These are phyloP conservation scores for Karalla daura DNA, from an alignment of 2,797 vertebrate genomes.

Conservation along the genomic window DNA sequence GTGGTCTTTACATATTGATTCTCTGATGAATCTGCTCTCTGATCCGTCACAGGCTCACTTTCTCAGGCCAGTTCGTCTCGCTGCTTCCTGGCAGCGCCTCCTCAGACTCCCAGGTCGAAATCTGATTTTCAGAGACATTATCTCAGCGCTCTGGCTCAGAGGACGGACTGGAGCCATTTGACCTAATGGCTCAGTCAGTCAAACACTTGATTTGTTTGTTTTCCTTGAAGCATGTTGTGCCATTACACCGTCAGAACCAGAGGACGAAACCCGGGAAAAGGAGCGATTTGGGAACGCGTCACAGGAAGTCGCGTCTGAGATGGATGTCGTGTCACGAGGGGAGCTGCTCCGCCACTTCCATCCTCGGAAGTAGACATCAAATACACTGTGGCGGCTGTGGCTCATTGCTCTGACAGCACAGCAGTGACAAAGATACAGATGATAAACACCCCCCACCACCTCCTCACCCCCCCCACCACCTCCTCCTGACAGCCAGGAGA, in stretches of 20 bases:
- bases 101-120: neutral
- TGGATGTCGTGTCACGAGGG: constrained; percentile 55
- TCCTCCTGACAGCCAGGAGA: constrained; percentile 52
- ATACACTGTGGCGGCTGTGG: constrained; percentile 44
- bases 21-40: constrained; percentile 4
- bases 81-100: neutral
- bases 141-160: neutral
- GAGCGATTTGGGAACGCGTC: constrained; percentile 23
- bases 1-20: neutral
- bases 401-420: constrained; percentile 70
- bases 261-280: constrained; percentile 8
- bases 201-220: constrained; percentile 1
- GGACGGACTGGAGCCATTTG: neutral
- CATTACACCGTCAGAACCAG: constrained; percentile 15
- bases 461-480: no score
- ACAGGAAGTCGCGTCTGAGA: constrained; percentile 35
- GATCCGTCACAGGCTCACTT: no score
- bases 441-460: constrained; percentile 57
- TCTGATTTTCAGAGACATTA: neutral
- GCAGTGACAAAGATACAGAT: constrained; percentile 59
- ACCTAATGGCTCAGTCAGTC: neutral
- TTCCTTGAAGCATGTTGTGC: neutral
- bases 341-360: constrained; percentile 53
- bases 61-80: neutral
- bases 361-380: constrained; percentile 66